These are phyloP conservation scores for Discoglossus pictus DNA, from an alignment of 2,797 vertebrate species.

Conservation along the genomic window DNA sequence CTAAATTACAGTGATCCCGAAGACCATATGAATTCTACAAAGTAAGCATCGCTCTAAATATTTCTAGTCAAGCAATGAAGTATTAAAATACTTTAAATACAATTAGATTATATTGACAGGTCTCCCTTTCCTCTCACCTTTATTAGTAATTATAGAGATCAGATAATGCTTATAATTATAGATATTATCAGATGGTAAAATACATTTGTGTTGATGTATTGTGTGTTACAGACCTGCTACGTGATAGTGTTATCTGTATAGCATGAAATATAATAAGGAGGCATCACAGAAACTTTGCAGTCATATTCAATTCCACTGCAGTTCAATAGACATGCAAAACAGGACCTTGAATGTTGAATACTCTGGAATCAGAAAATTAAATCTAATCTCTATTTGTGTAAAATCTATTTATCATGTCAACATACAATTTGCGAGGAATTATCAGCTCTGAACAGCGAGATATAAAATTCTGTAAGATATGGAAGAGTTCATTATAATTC, in stretches of 20 bases:
- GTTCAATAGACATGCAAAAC: slow-evolving; percentile 38
- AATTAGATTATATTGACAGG: slow-evolving; percentile 41
- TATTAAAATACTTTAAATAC: slow-evolving; percentile 19
- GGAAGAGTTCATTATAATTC: slow-evolving; percentile 13
- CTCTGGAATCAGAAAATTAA: slow-evolving; percentile 51
- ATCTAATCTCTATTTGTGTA: slow-evolving; percentile 51
- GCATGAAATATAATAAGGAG: slow-evolving; percentile 22
- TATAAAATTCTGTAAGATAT: slow-evolving; percentile 23
- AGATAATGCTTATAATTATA: slow-evolving; percentile 46
- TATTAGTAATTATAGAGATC: slow-evolving; percentile 40
- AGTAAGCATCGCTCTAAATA: neutral
- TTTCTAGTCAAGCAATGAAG: slow-evolving; percentile 14
- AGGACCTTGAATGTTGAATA: slow-evolving; percentile 14
- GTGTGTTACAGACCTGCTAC: slow-evolving; percentile 25
- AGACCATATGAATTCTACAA: too few relatives aligned
- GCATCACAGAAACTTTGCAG: neutral
- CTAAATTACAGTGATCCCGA: too few relatives aligned
- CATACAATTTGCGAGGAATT: slow-evolving; percentile 45
- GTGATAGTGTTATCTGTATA: slow-evolving; percentile 18
- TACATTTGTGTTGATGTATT: slow-evolving; percentile 39
- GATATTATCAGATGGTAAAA: slow-evolving; percentile 44
- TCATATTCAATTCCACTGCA: slow-evolving; percentile 6
- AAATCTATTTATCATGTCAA: slow-evolving; percentile 52
- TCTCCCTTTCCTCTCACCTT: slow-evolving; percentile 21
- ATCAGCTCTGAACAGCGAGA: slow-evolving; percentile 41